Evolutionary conservation across 2,797 vertebrate genomes (phyloP), one percentile per base, ranked within the genome.

Genomic region (Propithecus perrieri): DNA sequence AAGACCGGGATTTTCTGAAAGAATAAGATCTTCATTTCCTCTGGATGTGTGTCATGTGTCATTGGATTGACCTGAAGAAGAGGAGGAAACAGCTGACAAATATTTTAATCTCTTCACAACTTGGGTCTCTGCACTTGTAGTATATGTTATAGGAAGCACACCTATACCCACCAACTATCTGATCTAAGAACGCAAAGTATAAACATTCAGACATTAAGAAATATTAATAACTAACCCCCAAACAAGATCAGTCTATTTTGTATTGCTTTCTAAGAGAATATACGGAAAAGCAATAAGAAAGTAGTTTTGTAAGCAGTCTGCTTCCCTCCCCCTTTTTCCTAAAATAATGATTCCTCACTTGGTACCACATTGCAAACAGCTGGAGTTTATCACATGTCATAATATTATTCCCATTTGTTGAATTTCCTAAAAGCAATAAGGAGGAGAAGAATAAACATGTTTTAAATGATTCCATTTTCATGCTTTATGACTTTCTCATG

Each of bases 391-490:
- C 18, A 28, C 10, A 5, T n/a, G 28, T n/a, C 13, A 14, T n/a
- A 17, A 65, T 48, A 41, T 74, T 80, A 89, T 46, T 94, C 33
- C 50, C n/a, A 93, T 81, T 89, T 94, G 92, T 93, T 95, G 94
- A 85, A 85, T 74, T 89, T 95, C 22, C 61, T 88, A 89, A 72
- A 93, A 93, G 57, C 65, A 84, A 75, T 91, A 94, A 84, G 35
- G 61, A 95, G 28, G 24, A n/a, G 76, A 74, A 89, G 57, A 65
- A 59, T n/a, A 69, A 96, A 94, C 35, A 65, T 38, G 22, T 76
- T 96, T 91, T 83, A 75, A 88, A 55, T 94, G 59, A 85, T 86
- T 92, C 55, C 20, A 53, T 93, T 89, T 95, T 91, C 78, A 81
- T 48, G 74, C 61, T 94, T 94, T 93, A 91, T 93, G 71, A 80